Evolutionary conservation across 2,888 invertebrate genomes (phyloP), one percentile per base, ranked within the genome.

Genomic region (Drosophila limbata): DNA sequence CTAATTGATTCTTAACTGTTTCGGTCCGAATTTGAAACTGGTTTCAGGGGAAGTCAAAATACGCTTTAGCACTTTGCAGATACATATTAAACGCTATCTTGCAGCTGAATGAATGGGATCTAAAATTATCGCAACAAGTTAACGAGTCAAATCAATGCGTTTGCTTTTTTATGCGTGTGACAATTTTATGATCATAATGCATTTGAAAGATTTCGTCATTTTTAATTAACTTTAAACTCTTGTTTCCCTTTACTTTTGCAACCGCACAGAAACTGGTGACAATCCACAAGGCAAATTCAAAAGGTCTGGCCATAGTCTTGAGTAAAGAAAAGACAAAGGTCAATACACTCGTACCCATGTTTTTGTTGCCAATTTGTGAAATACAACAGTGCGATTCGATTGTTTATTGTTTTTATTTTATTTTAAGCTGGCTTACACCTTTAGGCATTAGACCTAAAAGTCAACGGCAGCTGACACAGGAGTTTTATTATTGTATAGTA

Each of bases 1-100:
- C 81, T 85, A 85, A 85, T 85, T 89, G 88, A 88, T 85, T 85
- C 85, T 89, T 72, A 65, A 71, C 73, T 67, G 72, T 66, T 74
- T 71, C 67, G 63, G 35, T 19, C 70, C 65, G 61, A 66, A 53
- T 76, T 59, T 42, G 40, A n/a, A 74, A 75, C 79, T 51, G 76
- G 76, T 76, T 75, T 53, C 8, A 42, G 59, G 69, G 74, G 73
- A 71, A 81, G 68, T 73, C 37, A 47, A 33, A 42, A 75, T 37
- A 31, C 33, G 25, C 21, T 25, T 48, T 35, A 56, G 15, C 63
- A 48, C 39, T 33, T 31, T 13, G 21, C 17, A 28, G 42, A 31
- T 13, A 53, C 17, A 40, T 33, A 56, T 47, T 40, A 48, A 40
- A 28, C 45, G 55, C 31, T 35, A 33, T 42, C 35, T 9, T 37